phyloP scores from a whole-genome alignment of 2,888 invertebrate species.

The Orthosia gothica region DNA sequence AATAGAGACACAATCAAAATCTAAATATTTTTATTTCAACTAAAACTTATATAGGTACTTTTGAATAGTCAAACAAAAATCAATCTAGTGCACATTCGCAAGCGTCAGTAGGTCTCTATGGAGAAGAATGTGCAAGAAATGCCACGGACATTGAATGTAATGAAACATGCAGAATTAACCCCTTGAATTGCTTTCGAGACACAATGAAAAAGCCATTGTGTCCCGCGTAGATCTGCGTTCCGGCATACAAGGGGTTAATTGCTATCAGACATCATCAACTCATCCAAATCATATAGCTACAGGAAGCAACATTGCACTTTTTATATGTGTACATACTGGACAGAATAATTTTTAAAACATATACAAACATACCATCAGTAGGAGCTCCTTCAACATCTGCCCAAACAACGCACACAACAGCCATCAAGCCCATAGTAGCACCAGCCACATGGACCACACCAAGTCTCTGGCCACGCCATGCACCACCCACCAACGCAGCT shows the following conservation, averaged over 20 bases:
- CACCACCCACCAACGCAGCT: constrained; percentile 95
- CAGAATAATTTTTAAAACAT: too few species aligned
- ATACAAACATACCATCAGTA: constrained; percentile 92
- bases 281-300: too few species aligned
- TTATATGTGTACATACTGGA: background rate
- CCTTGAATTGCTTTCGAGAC: too few species aligned
- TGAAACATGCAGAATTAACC: background rate
- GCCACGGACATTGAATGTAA: background rate
- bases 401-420: constrained; percentile 96
- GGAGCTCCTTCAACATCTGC: constrained; percentile 95
- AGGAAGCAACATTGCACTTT: background rate
- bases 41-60: too few species aligned
- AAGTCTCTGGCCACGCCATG: constrained; percentile 95
- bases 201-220: too few species aligned
- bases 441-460: constrained; percentile 95
- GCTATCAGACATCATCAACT: background rate
- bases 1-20: background rate
- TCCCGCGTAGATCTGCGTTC: too few species aligned
- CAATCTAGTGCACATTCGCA: too few species aligned
- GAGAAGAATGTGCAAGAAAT: too few species aligned
- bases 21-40: too few species aligned
- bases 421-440: constrained; percentile 95
- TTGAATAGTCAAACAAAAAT: too few species aligned
- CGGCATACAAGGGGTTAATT: too few species aligned
- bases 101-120: too few species aligned